Base-by-base conservation (phyloP, 2,888 invertebrate genomes). In the Pandemis cinnamomeana region DNA sequence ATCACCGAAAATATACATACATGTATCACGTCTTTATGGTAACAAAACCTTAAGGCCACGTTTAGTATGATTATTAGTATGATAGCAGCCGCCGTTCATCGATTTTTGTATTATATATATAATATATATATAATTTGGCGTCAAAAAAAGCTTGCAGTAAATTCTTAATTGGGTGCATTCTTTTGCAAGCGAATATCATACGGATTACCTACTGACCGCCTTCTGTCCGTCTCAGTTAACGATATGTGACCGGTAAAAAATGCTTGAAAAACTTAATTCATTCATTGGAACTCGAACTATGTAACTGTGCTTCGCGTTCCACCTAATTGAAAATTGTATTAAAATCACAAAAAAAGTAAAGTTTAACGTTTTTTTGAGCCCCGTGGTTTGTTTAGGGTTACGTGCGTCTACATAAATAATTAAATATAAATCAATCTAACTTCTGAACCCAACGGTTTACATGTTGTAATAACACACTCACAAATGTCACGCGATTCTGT, bases 131-230 rank as follows among this genome's bases (percentile, higher is more conserved):
- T 20, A 20, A 20, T n/a, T n/a, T n/a, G 20, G 20, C 20, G 20
- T 20, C 20, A 20, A 55, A 55, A 55, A 53, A 58, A 51, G 13
- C 8, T 10, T 58, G 58, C 58, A 27, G 27, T 3, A 11, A 58
- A 58, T 5, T 10, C 58, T 58, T 58, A 27, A 58, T 58, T 58
- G 58, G 58, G 11, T 27, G 5, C 20, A 51, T 10, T 48, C 8
- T 7, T 51, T 48, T 13, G 27, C n/a, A 41, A 6, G 51, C 41
- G 41, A n/a, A 5, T 2, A 41, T 48, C 7, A 64, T 7, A 1
- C n/a, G 67, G 67, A 67, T 67, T 67, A 67, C 67, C 67, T 7
- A 53, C 67, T 53, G 15, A 53, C 67, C 67, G 51, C 67, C 1
- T n/a, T 67, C 51, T 15, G 67, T 67, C 67, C 53, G 15, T 67